Evolutionary conservation across 2,113 vertebrate genomes (phyloP).

Genomic region (Indri indri): DNA sequence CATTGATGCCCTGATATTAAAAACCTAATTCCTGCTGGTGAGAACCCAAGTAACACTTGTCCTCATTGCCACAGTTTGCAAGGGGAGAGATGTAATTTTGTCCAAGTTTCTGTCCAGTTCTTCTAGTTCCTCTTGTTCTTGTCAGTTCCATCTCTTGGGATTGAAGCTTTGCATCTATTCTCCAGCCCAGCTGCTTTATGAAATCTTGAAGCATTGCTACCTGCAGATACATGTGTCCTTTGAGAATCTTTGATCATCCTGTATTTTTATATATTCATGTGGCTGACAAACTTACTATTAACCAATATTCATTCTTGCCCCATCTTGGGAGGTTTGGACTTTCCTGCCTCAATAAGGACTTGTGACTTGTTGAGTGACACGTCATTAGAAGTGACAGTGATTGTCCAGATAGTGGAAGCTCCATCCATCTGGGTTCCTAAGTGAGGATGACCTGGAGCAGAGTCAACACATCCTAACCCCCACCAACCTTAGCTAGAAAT

Average conservation of each 20-base stretch:
- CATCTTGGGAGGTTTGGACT: not conserved
- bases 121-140: not conserved
- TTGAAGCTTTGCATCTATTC: not conserved
- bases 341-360: not conserved
- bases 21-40: not conserved
- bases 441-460: not conserved
- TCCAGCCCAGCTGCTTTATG: not conserved
- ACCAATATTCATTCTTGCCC: not conserved
- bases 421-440: not conserved
- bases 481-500: not conserved
- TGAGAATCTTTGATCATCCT: not conserved
- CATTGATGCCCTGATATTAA: not conserved
- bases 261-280: not conserved
- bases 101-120: not conserved
- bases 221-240: not conserved
- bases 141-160: not conserved
- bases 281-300: not conserved
- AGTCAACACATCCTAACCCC: not conserved
- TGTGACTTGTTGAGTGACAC: not conserved
- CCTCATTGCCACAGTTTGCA: not conserved
- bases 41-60: not conserved
- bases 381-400: not conserved
- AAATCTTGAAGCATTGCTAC: not conserved
- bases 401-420: not conserved
- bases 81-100: not conserved